A percentile compares a stretch with the other conserved stretches of the same genome.
These are phyloP conservation scores for Agapostemon virescens DNA, from an alignment of 2,888 invertebrate species.

Conservation along the genomic window DNA sequence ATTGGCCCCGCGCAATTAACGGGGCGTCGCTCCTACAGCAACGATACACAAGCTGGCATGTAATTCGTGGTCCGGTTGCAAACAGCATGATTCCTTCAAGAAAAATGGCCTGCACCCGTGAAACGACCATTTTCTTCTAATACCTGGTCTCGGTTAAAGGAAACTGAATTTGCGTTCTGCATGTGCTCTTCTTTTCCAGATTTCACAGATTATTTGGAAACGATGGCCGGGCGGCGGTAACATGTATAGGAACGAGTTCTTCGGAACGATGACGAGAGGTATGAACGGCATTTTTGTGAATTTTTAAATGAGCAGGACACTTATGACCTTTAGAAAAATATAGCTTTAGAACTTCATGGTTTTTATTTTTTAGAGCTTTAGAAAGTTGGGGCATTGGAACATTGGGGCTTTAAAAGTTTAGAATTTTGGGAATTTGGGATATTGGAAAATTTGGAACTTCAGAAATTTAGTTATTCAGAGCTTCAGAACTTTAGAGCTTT, in stretches of 20 bases:
- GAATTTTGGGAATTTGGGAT: rapidly evolving
- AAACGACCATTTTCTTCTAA: neutral
- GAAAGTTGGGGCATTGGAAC: neutral
- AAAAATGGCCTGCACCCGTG: neutral
- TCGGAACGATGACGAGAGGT: no score
- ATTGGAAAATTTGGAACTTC: neutral
- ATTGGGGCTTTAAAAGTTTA: rapidly evolving
- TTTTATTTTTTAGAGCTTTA: no score
- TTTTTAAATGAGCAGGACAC: no score
- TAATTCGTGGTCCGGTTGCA: neutral
- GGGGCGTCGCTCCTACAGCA: neutral
- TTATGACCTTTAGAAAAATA: no score
- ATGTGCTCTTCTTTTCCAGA: no score
- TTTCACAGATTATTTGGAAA: no score
- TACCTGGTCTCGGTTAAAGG: neutral
- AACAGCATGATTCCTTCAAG: neutral
- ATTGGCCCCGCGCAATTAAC: constrained; percentile 24
- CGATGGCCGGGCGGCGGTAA: no score
- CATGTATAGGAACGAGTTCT: no score
- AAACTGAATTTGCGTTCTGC: no score
- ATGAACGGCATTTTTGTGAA: no score
- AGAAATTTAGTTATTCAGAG: no score
- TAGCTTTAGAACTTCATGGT: no score
- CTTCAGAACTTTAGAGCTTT: neutral
- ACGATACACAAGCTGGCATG: neutral